These are phyloP conservation scores for Calameuta idolon DNA, from an alignment of 2,888 invertebrate species.

Conservation along the genomic window DNA sequence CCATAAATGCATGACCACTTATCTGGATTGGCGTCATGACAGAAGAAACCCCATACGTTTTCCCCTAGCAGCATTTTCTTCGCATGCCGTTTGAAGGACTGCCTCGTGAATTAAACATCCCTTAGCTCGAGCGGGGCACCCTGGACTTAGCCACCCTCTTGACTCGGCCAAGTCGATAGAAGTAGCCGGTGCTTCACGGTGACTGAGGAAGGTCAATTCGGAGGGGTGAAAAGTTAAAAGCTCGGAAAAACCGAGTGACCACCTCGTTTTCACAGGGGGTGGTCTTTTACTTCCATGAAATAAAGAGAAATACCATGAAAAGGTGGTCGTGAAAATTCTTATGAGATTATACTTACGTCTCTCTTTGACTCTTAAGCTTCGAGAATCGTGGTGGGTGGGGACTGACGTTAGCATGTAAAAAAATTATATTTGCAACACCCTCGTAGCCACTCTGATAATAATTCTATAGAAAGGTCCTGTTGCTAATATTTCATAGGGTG, in stretches of 20 bases:
- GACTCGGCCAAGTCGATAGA: neutral
- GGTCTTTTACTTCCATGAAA: neutral
- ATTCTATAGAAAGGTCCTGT: neutral
- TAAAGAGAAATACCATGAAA: neutral
- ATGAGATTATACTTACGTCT: neutral
- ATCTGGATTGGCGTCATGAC: conserved; percentile 64
- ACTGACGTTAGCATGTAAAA: neutral
- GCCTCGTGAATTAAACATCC: conserved; percentile 64
- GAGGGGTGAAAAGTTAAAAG: conserved; percentile 52
- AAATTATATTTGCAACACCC: neutral
- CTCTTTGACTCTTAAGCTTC: neutral
- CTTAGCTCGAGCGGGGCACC: neutral
- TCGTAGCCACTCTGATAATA: neutral
- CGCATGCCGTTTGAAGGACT: conserved; percentile 34
- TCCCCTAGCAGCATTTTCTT: conserved; percentile 31
- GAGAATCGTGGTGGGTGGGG: neutral
- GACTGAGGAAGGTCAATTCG: conserved; percentile 24
- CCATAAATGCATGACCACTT: conserved; percentile 68
- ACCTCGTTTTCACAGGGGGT: conserved; percentile 1
- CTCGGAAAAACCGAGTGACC: conserved; percentile 49
- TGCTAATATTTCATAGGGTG: neutral
- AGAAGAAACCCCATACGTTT: conserved; percentile 55
- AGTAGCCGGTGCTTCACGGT: conserved; percentile 12
- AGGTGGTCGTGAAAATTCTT: neutral
- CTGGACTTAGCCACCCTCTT: neutral